Conservation (phyloP, 2,797 vertebrate species). For the Sebastes jordani region DNA sequence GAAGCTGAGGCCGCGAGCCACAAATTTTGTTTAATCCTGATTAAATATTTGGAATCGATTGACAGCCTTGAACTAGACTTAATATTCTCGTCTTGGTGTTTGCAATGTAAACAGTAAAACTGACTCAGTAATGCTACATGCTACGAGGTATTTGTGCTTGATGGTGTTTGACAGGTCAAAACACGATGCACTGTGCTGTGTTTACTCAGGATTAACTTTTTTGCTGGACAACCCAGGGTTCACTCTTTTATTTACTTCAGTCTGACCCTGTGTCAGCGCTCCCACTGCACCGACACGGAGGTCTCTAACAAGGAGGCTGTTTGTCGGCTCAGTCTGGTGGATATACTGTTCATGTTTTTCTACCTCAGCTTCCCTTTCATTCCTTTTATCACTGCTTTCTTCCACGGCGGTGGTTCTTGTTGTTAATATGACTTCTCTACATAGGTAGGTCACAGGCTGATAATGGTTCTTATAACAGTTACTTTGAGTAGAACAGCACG, state of each 20-base stretch:
- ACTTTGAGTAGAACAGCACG: background rate
- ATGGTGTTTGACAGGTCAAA: too few relatives aligned
- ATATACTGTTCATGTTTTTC: background rate
- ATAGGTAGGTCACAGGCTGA: background rate
- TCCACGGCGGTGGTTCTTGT: background rate
- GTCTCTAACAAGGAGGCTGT: background rate
- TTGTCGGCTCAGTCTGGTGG: background rate
- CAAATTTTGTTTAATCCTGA: too few relatives aligned
- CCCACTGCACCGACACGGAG: background rate
- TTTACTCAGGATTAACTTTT: background rate
- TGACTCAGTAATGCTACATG: too few relatives aligned
- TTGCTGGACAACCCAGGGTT: background rate
- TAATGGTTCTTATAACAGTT: background rate
- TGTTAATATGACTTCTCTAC: background rate
- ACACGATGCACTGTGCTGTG: background rate
- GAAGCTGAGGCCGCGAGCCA: too few relatives aligned
- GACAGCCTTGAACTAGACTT: too few relatives aligned
- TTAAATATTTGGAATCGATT: too few relatives aligned
- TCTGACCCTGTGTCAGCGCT: background rate
- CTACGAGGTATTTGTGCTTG: too few relatives aligned
- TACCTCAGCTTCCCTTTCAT: background rate
- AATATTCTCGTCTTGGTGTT: background rate
- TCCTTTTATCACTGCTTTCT: background rate
- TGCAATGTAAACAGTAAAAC: background rate
- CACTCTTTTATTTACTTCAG: background rate